Evolutionary conservation across 1,140 invertebrate species (phyloP), one percentile per base, ranked within the genome.

Genomic region (Heliothis virescens): DNA sequence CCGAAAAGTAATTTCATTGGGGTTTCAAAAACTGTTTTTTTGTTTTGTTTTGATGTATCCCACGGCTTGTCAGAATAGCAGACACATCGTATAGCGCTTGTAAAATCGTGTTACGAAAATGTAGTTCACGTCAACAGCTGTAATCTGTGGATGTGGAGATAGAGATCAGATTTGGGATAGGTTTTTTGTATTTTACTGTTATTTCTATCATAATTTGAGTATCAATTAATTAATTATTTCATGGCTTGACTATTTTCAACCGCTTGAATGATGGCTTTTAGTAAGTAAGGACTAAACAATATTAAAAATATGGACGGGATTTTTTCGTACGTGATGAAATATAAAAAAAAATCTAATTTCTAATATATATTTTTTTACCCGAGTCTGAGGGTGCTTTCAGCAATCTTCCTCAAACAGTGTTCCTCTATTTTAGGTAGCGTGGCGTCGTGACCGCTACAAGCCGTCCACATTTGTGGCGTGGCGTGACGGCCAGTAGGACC

Each of bases 401-500:
- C 34, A 5, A 7, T 41, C 34, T 41, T 41, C 34, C 34, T 41
- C 34, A 41, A 41, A 41, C 34, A 41, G 10, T 47, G n/a, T n/a
- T 16, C 13, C 34, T 16, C 62, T 47, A 3, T 18, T 65, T 65
- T 65, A 65, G 62, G 41, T 47, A 65, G 47, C 63, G 48, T 7
- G 48, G 34, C 63, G 41, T 48, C 11, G 15, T 48, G 41, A 65
- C 62, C 34, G 63, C 34, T 67, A 48, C 63, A 21, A 11, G 41
- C 63, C 63, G 26, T 50, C 81, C 79, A 71, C 76, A 79, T 80
- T 79, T 82, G 82, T 63, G 77, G 73, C 53, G 57, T 29, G 21
- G 34, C 55, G 62, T 80, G 80, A 80, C 65, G 79, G 72, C 48
- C 57, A 29, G 41, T 16, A 79, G 34, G n/a, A 72, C 60, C 79